Evolutionary conservation across 2,888 invertebrate species (phyloP), one percentile per base, ranked within the genome.

Genomic region (Autographa gamma): DNA sequence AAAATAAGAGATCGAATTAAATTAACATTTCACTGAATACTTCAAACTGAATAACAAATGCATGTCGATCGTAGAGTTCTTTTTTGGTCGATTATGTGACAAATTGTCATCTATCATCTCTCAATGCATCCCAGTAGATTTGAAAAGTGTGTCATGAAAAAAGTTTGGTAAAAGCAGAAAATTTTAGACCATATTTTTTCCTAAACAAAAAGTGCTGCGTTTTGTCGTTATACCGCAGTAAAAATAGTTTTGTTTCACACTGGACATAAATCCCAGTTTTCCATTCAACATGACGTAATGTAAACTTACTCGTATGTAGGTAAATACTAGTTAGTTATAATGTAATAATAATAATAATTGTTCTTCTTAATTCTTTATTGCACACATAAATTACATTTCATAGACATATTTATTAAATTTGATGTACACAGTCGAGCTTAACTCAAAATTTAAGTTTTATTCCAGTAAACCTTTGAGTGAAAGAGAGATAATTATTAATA

Each of bases 151-250:
- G 34, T 48, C 25, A 19, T 48, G 56, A 62, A 73, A 63, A 67
- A n/a, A 9, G 13, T 56, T 18, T 48, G 34, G 63, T 58, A 63
- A 70, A 74, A 67, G 52, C 56, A 7, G 11, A 66, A 56, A 73
- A 68, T 25, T 43, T 38, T 16, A 34, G 56, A 56, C 32, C 14
- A 60, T 65, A 9, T 60, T 68, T 75, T 61, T 60, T 14, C 19
- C 38, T 18, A 19, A 34, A 48, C 48, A 48, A 60, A 54, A 25
- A 67, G 52, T 41, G n/a, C 16, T 31, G n/a, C n/a, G 41, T 25
- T 31, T 43, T 31, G 62, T 48, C n/a, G 48, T 48, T 76, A 56
- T 65, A 67, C 73, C 58, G 73, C 54, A 54, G 32, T 16, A 18
- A 54, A 54, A 54, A 52, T 19, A 11, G 19, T 19, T 18, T 19